Evolutionary conservation across 2,797 vertebrate species (phyloP).

Genomic region (Helarctos malayanus): DNA sequence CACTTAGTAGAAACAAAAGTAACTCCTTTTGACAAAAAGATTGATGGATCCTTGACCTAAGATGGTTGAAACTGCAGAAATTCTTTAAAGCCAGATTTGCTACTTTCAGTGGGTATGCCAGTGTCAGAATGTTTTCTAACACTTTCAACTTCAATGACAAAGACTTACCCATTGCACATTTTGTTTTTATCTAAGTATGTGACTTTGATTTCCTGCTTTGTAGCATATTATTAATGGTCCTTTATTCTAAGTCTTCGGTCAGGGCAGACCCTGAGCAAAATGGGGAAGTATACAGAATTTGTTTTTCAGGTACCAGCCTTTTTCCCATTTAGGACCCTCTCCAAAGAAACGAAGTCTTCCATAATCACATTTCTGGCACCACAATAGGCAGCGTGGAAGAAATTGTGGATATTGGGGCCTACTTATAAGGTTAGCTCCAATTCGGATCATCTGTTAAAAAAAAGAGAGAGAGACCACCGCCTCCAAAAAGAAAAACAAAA

Average conservation of each 20-base stretch:
- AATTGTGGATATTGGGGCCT: not conserved
- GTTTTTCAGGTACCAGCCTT: not conserved
- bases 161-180: not conserved
- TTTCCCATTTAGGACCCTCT: not conserved
- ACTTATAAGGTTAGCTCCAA: not conserved
- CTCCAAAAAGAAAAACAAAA: slow-evolving; percentile 6
- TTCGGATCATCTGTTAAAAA: slow-evolving; percentile 39
- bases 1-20: slow-evolving; percentile 38
- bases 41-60: not conserved
- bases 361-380: not conserved
- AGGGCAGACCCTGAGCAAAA: slow-evolving; percentile 45
- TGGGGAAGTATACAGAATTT: slow-evolving; percentile 16
- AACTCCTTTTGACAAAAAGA: slow-evolving; percentile 23
- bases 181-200: not conserved
- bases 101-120: not conserved
- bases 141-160: not conserved
- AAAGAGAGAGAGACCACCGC: not conserved
- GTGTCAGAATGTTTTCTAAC: slow-evolving; percentile 14
- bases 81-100: slow-evolving; percentile 54
- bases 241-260: not conserved
- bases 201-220: slow-evolving; percentile 41
- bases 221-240: not conserved
- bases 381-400: not conserved
- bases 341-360: slow-evolving; percentile 8
- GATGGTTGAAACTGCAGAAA: slow-evolving; percentile 28